A percentile compares a stretch with the other conserved stretches of the same genome.
Evolutionary conservation across 2,888 invertebrate genomes (phyloP).

Genomic region (Hypercompe scribonia): DNA sequence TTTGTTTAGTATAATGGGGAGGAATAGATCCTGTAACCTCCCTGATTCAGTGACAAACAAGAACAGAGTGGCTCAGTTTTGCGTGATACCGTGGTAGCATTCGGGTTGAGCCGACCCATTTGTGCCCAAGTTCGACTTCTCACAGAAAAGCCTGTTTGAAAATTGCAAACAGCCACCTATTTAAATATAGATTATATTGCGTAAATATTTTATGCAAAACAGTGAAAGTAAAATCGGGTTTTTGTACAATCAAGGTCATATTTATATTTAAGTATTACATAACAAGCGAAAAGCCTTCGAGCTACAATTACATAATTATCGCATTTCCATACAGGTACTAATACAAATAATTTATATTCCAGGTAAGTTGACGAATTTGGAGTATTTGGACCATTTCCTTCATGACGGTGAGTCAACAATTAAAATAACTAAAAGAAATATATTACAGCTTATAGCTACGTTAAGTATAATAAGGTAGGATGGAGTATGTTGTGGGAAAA

Average conservation of each 20-base stretch:
- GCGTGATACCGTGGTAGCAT: too few species aligned
- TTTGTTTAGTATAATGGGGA: too few species aligned
- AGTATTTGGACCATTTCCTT: conserved; percentile 33
- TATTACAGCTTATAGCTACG: conserved; percentile 21
- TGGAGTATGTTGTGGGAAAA: conserved; percentile 52
- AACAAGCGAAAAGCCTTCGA: conserved; percentile 9
- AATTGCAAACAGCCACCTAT: background rate
- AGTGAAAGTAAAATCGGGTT: conserved; percentile 9
- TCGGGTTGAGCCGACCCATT: too few species aligned
- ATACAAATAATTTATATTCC: conserved; percentile 53
- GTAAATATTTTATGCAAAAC: background rate
- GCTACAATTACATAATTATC: conserved; percentile 24
- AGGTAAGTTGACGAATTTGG: conserved; percentile 62
- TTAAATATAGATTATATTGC: background rate
- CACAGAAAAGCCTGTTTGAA: background rate
- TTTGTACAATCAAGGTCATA: background rate
- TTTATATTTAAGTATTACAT: conserved; percentile 6
- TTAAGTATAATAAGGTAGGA: conserved; percentile 32
- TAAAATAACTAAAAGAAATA: conserved; percentile 53
- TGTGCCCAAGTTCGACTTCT: too few species aligned
- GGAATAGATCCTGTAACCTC: too few species aligned
- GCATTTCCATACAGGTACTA: conserved; percentile 38
- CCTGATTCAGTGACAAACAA: too few species aligned
- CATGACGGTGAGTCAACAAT: conserved; percentile 49
- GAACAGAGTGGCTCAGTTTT: too few species aligned